Percentiles rank a stretch among this genome's conserved stretches.
Conservation (phyloP, 2,113 vertebrate genomes). For the Percina caprodes region DNA sequence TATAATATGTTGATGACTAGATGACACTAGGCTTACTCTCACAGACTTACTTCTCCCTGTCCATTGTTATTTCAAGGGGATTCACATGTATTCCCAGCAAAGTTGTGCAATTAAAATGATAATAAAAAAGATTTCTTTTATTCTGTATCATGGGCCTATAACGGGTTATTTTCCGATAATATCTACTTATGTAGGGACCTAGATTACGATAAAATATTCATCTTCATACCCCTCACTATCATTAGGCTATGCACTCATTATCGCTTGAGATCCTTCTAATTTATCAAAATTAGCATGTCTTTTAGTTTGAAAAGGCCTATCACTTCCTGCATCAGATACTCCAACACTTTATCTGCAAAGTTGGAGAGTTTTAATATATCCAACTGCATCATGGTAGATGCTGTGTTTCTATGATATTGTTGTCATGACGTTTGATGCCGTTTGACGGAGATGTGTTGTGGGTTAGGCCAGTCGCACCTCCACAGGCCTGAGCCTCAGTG, state of each 20-base stretch:
- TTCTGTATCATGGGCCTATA: background rate
- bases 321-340: background rate
- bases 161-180: background rate
- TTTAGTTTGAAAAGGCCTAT: background rate
- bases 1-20: background rate
- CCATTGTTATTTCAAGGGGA: background rate
- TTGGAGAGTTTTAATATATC: background rate
- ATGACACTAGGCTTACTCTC: accelerated
- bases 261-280: background rate
- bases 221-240: too few species aligned
- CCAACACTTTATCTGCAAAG: background rate
- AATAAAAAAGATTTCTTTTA: background rate
- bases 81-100: background rate
- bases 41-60: accelerated
- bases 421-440: background rate
- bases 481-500: slow-evolving; percentile 39
- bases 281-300: background rate
- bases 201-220: background rate
- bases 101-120: background rate
- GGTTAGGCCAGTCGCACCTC: slow-evolving; percentile 33
- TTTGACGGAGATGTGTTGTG: background rate
- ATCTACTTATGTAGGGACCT: too few species aligned
- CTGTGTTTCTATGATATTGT: accelerated
- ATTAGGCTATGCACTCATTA: background rate
- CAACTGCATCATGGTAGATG: too few species aligned